These are phyloP conservation scores for Australoheros scitulus DNA, from an alignment of 2,113 vertebrate genomes.

Conservation along the genomic window DNA sequence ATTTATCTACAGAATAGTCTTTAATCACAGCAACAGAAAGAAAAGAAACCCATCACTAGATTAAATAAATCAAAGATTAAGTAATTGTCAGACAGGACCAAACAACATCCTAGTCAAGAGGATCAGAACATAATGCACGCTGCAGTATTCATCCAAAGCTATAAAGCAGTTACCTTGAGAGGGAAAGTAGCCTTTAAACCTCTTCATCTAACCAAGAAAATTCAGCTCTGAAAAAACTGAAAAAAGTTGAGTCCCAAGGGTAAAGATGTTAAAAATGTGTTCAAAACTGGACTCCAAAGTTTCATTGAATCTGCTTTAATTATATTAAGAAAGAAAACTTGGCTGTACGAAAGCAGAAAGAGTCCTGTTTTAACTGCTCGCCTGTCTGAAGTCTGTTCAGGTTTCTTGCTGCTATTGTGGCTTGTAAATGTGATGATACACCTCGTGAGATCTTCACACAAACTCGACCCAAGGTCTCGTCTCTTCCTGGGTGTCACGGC, in stretches of 20 bases:
- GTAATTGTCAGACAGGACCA: too few relatives aligned
- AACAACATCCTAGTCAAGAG: too few relatives aligned
- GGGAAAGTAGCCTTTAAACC: background rate
- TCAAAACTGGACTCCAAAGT: background rate
- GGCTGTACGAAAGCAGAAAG: background rate
- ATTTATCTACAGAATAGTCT: too few relatives aligned
- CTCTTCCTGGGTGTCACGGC: background rate
- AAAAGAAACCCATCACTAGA: background rate
- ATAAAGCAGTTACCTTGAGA: background rate
- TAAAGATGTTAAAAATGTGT: background rate
- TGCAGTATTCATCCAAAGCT: background rate
- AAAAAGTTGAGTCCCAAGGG: background rate
- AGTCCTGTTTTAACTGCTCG: slow-evolving; percentile 38
- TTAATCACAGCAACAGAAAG: background rate
- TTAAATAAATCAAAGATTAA: too few relatives aligned
- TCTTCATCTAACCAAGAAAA: background rate
- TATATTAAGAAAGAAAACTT: background rate
- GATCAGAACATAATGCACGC: background rate
- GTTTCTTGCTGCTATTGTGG: background rate
- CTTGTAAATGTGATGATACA: background rate
- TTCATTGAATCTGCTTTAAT: background rate
- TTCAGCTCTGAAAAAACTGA: background rate
- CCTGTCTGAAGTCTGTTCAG: slow-evolving; percentile 19
- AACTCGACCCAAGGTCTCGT: background rate
- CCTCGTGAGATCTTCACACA: slow-evolving; percentile 2